These are phyloP conservation scores for Morus bassanus DNA, from an alignment of 2,797 vertebrate species.

Conservation along the genomic window DNA sequence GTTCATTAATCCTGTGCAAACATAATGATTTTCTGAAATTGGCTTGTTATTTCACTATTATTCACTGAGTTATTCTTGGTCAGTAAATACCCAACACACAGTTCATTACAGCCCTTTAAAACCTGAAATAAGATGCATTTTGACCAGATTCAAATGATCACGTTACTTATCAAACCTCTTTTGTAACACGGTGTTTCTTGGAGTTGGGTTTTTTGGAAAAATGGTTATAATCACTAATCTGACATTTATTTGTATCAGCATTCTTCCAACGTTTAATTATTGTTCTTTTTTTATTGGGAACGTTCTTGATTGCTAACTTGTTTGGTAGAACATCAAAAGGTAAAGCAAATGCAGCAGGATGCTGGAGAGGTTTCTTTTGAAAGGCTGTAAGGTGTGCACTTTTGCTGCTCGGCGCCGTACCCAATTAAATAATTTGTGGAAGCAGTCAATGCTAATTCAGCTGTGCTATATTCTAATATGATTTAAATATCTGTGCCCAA, in stretches of 20 bases:
- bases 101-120: not conserved
- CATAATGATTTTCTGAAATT: not conserved
- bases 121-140: not conserved
- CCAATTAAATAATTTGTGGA: not conserved
- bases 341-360: not conserved
- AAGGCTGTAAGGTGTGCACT: not conserved
- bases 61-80: not conserved
- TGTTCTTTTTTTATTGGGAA: not conserved
- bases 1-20: not conserved
- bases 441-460: not conserved
- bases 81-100: not conserved
- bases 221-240: not conserved
- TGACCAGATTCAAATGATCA: not conserved
- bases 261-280: not conserved
- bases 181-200: not conserved
- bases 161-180: not conserved
- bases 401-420: not conserved
- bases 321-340: not conserved
- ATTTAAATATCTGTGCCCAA: not conserved
- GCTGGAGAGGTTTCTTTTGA: not conserved
- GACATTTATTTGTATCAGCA: not conserved
- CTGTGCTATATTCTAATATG: not conserved
- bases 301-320: not conserved
- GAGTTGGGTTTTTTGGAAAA: not conserved
- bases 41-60: not conserved